Evolutionary conservation across 2,113 vertebrate species (phyloP).

Genomic region (Phaethon lepturus): DNA sequence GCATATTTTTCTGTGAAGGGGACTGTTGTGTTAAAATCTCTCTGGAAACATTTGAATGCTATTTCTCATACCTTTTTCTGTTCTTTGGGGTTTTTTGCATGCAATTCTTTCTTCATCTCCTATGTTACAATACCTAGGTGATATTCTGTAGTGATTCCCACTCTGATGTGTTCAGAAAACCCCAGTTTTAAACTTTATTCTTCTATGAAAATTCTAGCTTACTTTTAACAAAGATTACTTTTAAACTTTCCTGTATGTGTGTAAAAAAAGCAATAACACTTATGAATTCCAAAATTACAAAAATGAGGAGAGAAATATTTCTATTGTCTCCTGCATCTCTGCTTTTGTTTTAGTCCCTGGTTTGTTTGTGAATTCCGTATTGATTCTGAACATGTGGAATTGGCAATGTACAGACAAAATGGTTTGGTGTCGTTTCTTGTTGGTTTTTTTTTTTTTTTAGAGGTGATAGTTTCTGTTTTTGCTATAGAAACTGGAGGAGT

Average conservation of each 20-base stretch:
- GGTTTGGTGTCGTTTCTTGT: background rate
- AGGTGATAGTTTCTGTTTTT: background rate
- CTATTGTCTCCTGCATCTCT: background rate
- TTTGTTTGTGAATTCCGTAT: background rate
- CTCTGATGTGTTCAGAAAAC: background rate
- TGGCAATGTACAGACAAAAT: rapidly evolving
- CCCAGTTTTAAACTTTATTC: background rate
- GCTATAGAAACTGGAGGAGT: background rate
- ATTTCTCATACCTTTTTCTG: background rate
- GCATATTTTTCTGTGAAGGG: background rate
- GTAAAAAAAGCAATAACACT: background rate
- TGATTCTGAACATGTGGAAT: background rate
- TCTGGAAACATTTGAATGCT: background rate
- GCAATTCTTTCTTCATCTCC: background rate
- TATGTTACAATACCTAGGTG: background rate
- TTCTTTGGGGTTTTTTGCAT: background rate
- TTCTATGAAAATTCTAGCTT: background rate
- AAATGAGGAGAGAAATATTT: background rate
- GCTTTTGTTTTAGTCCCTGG: background rate
- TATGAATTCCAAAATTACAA: background rate
- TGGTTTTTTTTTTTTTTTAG: background rate
- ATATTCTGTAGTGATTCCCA: background rate
- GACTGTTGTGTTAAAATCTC: background rate
- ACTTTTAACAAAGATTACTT: background rate
- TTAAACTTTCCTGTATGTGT: background rate